Evolutionary conservation across 2,797 vertebrate species (phyloP).

Genomic region (Ptychadena robeensis): DNA sequence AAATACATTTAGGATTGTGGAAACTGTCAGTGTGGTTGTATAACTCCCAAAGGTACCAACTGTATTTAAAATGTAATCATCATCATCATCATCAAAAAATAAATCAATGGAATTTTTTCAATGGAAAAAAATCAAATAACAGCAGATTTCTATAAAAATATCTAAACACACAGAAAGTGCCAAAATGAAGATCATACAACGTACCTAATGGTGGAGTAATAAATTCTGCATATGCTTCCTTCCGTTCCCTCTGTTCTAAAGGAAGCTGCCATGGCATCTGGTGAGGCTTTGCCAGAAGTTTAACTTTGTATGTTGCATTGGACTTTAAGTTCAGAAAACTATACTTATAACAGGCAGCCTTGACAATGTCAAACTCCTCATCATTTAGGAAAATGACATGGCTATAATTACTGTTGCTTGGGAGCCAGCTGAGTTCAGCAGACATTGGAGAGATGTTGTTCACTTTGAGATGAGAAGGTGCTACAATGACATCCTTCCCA

Average conservation of each 20-base stretch:
- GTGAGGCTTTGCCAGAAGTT: constrained; percentile 92
- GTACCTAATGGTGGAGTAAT: constrained; percentile 93
- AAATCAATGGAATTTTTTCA: no score
- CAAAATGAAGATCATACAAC: constrained; percentile 21
- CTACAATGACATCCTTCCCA: constrained; percentile 93
- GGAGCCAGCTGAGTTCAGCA: constrained; percentile 93
- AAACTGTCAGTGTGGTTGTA: no score
- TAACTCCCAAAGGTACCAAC: no score
- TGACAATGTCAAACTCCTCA: constrained; percentile 89
- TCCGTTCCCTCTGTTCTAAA: constrained; percentile 91
- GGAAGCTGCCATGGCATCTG: constrained; percentile 98
- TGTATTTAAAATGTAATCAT: no score
- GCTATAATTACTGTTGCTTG: constrained; percentile 97
- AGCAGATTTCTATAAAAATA: not conserved
- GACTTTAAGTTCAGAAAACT: constrained; percentile 92
- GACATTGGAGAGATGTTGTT: constrained; percentile 88
- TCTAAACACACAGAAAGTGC: not conserved
- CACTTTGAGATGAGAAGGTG: constrained; percentile 89
- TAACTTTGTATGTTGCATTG: constrained; percentile 90
- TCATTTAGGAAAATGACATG: constrained; percentile 94
- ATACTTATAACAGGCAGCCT: constrained; percentile 90
- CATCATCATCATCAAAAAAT: no score
- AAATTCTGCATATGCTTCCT: constrained; percentile 93
- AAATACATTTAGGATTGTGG: no score
- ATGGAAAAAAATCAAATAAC: not conserved